Conservation (phyloP, 2,797 vertebrate species). For the Florisuga fusca region DNA sequence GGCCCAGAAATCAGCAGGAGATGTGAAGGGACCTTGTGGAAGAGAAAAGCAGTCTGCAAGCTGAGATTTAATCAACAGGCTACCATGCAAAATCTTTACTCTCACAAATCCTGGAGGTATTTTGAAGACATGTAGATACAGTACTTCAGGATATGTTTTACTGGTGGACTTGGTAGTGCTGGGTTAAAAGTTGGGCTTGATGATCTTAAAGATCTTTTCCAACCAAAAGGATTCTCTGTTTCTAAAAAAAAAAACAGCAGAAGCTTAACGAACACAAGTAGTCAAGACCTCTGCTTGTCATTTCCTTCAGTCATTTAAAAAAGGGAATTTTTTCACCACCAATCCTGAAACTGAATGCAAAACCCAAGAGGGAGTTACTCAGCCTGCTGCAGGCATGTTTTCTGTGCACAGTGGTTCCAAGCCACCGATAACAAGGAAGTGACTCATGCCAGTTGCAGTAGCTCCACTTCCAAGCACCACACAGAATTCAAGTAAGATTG, state of each 20-base stretch:
- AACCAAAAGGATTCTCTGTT: too few relatives aligned
- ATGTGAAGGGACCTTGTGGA: background rate
- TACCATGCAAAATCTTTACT: background rate
- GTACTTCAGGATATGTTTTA: too few relatives aligned
- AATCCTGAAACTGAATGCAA: background rate
- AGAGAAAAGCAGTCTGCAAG: background rate
- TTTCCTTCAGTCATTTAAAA: background rate
- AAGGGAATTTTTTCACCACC: background rate
- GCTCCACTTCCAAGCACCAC: constrained; percentile 30
- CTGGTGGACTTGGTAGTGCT: too few relatives aligned
- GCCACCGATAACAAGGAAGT: constrained; percentile 29
- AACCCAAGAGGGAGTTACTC: background rate
- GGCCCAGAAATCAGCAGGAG: background rate
- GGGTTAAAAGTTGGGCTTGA: too few relatives aligned
- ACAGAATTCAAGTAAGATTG: background rate
- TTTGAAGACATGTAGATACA: too few relatives aligned
- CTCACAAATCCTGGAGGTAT: background rate
- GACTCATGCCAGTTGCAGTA: constrained; percentile 50
- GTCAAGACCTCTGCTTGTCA: background rate
- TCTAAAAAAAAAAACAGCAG: background rate
- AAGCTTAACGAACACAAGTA: background rate
- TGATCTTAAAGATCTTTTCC: too few relatives aligned
- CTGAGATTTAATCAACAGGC: background rate
- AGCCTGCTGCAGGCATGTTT: background rate
- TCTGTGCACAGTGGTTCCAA: background rate